Conservation (phyloP, 2,113 vertebrate species). For the Pontoporia blainvillei region DNA sequence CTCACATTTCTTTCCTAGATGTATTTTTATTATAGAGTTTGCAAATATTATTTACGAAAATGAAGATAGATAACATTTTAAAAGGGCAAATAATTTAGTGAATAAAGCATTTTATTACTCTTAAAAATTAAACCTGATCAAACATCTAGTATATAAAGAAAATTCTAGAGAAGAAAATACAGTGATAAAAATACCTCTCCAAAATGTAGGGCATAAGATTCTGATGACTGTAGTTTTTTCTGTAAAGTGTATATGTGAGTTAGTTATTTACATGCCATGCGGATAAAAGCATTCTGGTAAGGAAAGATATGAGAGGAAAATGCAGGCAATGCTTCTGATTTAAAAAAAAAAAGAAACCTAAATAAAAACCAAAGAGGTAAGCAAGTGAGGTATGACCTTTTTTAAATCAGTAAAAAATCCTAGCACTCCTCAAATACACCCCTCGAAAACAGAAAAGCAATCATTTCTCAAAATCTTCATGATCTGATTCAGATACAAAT, state of each 20-base stretch:
- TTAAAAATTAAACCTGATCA: not conserved
- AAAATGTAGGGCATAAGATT: not conserved
- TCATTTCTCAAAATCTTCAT: not conserved
- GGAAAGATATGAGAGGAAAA: not conserved
- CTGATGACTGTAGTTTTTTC: not conserved
- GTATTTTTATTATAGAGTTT: not conserved
- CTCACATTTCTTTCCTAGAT: not conserved
- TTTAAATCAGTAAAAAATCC: not conserved
- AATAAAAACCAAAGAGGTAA: not conserved
- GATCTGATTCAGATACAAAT: not conserved
- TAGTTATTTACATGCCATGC: not conserved
- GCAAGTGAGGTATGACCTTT: not conserved
- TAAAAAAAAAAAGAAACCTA: not conserved
- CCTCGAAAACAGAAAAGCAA: not conserved
- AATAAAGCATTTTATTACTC: not conserved
- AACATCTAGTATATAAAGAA: not conserved
- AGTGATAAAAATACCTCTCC: not conserved
- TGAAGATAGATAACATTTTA: not conserved
- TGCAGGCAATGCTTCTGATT: not conserved
- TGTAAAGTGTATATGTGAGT: not conserved
- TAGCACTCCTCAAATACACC: not conserved
- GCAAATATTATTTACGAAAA: not conserved
- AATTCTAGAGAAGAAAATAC: not conserved
- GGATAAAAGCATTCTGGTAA: not conserved
- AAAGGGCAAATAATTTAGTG: slow-evolving; percentile 7